A percentile compares a stretch with the other conserved stretches of the same genome.
Evolutionary conservation across 1,140 invertebrate genomes (phyloP).

Genomic region (Drosophila seguyi): DNA sequence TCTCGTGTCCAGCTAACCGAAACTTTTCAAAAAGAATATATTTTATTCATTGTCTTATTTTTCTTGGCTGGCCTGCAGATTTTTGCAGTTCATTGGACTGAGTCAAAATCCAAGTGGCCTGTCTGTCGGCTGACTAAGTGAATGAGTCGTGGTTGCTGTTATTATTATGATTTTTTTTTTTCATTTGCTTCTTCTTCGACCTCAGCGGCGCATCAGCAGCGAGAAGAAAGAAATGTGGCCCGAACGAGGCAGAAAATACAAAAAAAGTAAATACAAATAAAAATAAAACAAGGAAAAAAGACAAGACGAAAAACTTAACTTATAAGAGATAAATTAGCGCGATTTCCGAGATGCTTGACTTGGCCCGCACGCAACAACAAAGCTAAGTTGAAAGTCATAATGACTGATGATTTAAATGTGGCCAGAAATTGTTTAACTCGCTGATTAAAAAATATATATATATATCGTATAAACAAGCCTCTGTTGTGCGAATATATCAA

Average conservation of each 20-base stretch:
- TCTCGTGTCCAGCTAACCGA: constrained; percentile 27
- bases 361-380: constrained; percentile 46
- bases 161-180: constrained; percentile 42
- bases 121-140: constrained; percentile 69
- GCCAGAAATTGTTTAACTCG: constrained; percentile 61
- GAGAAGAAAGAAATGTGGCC: constrained; percentile 37
- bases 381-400: constrained; percentile 70
- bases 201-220: constrained; percentile 29
- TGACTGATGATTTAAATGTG: constrained; percentile 76
- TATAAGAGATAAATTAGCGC: constrained; percentile 75
- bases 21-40: constrained; percentile 14
- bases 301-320: constrained; percentile 60
- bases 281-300: constrained; percentile 17
- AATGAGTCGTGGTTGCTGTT: constrained; percentile 63
- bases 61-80: constrained; percentile 39
- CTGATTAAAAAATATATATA: constrained; percentile 19
- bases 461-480: not conserved
- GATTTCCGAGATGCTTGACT: constrained; percentile 62
- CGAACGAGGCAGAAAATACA: constrained; percentile 4
- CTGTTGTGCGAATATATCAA: constrained; percentile 29
- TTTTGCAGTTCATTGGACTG: constrained; percentile 78
- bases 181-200: constrained; percentile 20
- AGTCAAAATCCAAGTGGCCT: constrained; percentile 38
- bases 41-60: constrained; percentile 9
- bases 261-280: constrained; percentile 7